phyloP scores from a whole-genome alignment of 2,888 invertebrate species.

The Tuberolachnus salignus region DNA sequence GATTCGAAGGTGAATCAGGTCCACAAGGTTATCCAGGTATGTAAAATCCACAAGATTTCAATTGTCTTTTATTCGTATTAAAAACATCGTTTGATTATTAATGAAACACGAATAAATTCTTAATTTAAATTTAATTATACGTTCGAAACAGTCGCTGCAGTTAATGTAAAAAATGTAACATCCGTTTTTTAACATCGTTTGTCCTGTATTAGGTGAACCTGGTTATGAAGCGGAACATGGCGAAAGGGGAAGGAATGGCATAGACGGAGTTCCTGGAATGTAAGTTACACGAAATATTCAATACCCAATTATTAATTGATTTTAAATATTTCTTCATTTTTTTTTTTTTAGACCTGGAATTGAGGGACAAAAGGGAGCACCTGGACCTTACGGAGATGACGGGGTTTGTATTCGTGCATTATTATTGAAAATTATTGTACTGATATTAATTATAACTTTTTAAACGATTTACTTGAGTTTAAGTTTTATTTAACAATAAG shows the following conservation, averaged over 20 bases:
- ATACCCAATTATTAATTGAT: too few species aligned
- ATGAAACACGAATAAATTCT: too few species aligned
- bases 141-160: too few species aligned
- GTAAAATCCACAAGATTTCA: not conserved
- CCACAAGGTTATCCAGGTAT: slow-evolving; percentile 66
- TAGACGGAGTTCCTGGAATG: slow-evolving; percentile 65
- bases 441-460: too few species aligned
- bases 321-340: not conserved
- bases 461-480: too few species aligned
- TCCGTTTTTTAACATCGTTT: not conserved
- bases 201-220: slow-evolving; percentile 66
- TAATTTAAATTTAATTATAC: too few species aligned
- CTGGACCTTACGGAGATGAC: slow-evolving; percentile 75
- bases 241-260: slow-evolving; percentile 60
- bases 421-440: not conserved
- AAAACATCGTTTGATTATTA: too few species aligned
- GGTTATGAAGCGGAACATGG: slow-evolving; percentile 66
- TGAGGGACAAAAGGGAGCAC: slow-evolving; percentile 75
- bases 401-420: slow-evolving; percentile 64
- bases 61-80: too few species aligned
- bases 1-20: slow-evolving; percentile 59
- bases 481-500: too few species aligned
- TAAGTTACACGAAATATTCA: not conserved
- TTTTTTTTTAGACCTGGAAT: slow-evolving; percentile 66
- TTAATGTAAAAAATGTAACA: not conserved